These are phyloP conservation scores for Timandra comae DNA, from an alignment of 2,888 invertebrate genomes.

Conservation along the genomic window DNA sequence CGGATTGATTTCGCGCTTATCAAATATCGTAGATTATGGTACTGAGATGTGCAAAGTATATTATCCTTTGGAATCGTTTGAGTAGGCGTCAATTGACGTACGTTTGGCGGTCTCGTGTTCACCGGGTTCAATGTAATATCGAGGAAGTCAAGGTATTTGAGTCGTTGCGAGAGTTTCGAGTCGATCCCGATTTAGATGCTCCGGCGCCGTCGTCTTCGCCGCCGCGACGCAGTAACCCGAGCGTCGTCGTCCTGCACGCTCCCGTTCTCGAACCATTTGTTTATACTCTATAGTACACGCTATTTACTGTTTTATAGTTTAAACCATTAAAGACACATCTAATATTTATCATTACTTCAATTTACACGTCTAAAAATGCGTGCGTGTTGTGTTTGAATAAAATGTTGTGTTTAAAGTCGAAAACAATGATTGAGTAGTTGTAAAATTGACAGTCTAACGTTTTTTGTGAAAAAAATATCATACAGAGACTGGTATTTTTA, in stretches of 20 bases:
- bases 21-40: too few relatives aligned
- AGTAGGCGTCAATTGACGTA: constrained; percentile 72
- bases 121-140: constrained; percentile 76
- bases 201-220: constrained; percentile 68
- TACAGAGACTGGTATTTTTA: constrained; percentile 1
- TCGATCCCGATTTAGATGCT: constrained; percentile 76
- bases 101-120: constrained; percentile 64
- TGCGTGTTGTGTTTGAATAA: constrained; percentile 19
- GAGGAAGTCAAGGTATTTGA: constrained; percentile 78
- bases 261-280: constrained; percentile 25
- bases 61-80: constrained; percentile 35
- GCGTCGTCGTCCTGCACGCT: constrained; percentile 68
- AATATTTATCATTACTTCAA: constrained; percentile 9
- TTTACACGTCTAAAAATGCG: constrained; percentile 17
- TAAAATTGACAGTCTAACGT: background rate
- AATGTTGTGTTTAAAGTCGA: constrained; percentile 19
- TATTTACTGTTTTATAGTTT: constrained; percentile 42
- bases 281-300: constrained; percentile 33
- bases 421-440: too few relatives aligned
- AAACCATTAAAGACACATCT: constrained; percentile 24
- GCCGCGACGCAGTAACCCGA: constrained; percentile 71
- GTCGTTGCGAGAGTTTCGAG: constrained; percentile 72
- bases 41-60: constrained; percentile 33
- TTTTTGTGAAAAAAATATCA: background rate
- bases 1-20: too few relatives aligned